These are phyloP conservation scores for Heteromormyrus szaboi DNA, from an alignment of 2,797 vertebrate species.

Conservation along the genomic window DNA sequence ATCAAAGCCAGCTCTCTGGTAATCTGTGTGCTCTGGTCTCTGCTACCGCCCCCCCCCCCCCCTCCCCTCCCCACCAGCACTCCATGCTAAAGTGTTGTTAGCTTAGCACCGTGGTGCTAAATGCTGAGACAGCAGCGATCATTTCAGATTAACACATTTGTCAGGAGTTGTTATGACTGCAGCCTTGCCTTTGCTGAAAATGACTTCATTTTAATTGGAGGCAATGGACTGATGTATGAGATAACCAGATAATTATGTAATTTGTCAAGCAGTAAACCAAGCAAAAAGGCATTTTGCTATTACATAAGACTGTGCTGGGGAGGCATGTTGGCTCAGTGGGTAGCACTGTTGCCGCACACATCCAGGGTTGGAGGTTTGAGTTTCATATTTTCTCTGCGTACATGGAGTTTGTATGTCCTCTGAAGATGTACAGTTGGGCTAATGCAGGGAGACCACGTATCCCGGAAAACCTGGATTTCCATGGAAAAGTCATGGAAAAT, in stretches of 20 bases:
- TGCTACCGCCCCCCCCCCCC: not conserved
- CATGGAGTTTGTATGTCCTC: not conserved
- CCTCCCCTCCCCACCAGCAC: not conserved
- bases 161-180: not conserved
- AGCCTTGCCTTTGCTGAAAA: not conserved
- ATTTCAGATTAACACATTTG: not conserved
- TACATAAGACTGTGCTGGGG: not conserved
- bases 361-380: not conserved
- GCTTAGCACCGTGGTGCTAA: not conserved
- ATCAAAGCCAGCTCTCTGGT: conserved; percentile 95
- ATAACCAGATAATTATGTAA: not conserved
- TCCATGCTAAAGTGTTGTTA: not conserved
- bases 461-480: not conserved
- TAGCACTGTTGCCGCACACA: not conserved
- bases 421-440: not conserved
- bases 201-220: not conserved
- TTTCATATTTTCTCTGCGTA: not conserved
- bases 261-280: not conserved
- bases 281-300: not conserved
- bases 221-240: not conserved
- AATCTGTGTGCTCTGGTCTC: conserved; percentile 10
- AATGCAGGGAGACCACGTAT: not conserved
- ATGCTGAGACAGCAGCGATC: not conserved
- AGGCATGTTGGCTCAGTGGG: not conserved
- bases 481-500: not conserved